A percentile compares a stretch with the other conserved stretches of the same genome.
phyloP scores from a whole-genome alignment of 2,113 vertebrate genomes.

The Loxodonta africana region DNA sequence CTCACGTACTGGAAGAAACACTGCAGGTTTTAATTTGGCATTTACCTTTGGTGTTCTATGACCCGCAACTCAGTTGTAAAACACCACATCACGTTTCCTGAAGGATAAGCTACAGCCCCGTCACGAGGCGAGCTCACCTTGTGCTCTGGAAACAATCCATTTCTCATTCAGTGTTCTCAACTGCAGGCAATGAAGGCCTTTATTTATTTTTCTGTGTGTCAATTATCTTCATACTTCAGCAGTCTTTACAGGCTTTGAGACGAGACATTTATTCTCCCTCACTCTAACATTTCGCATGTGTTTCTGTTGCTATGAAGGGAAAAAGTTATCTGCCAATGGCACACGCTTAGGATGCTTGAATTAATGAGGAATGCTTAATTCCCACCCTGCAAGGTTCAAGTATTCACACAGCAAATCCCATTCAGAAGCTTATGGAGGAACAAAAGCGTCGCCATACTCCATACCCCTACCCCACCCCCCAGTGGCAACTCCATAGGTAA shows the following conservation, averaged over 20 bases:
- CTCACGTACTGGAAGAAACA: not conserved
- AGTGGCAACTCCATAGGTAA: too few relatives aligned
- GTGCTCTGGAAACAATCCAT: too few relatives aligned
- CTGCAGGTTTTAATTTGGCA: not conserved
- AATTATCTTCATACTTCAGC: not conserved
- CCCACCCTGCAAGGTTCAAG: not conserved
- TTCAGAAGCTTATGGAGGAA: not conserved
- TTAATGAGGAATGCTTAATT: not conserved
- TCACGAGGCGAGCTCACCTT: not conserved
- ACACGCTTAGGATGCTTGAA: not conserved
- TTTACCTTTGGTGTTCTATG: not conserved
- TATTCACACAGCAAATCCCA: not conserved
- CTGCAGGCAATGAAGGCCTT: not conserved
- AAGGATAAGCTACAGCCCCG: not conserved
- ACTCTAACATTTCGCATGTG: not conserved
- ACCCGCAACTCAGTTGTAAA: not conserved
- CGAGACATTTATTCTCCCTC: not conserved
- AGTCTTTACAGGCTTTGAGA: not conserved
- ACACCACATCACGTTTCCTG: not conserved
- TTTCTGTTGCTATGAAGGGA: not conserved
- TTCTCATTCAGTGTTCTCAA: rapidly evolving
- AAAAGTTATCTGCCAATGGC: not conserved
- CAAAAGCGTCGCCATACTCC: not conserved
- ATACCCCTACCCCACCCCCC: too few relatives aligned
- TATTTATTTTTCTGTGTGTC: not conserved